Evolutionary conservation across 2,888 invertebrate genomes (phyloP), one percentile per base, ranked within the genome.

Genomic region (Agrotis clavis): DNA sequence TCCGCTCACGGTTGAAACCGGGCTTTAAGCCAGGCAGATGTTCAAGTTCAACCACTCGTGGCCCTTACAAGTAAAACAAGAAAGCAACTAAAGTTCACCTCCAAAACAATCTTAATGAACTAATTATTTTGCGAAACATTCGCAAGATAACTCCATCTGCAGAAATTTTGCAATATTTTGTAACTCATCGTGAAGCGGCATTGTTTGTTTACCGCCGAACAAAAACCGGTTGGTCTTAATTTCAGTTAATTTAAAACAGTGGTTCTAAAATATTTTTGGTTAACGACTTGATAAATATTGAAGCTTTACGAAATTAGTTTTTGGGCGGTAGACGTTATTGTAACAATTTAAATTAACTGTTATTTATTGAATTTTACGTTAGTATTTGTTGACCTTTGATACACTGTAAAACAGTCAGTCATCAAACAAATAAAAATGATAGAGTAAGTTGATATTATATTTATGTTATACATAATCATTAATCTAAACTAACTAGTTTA

Each of bases 91-190:
- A 73, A 73, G 16, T 75, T 79, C 19, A 73, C 51, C 74, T 75
- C 51, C 19, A 62, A 48, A 79, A 62, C 47, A 73, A 41, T 73
- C 9, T n/a, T 79, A 63, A 75, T 79, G 41, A 73, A 79, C 47
- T 73, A 59, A 74, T 75, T 57, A 75, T 57, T 75, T 73, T 79
- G 41, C 63, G 74, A 79, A 74, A 79, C 35, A 74, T 73, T 76
- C 64, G 13, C 47, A 25, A 63, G 56, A 76, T 68, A 76, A 69
- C 53, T 77, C 14, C 57, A 60, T 77, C 56, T 59, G 51, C 19
- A 65, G 48, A 53, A 21, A 64, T 77, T 67, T 64, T 57, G 76
- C 56, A 77, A 80, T 80, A 78, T 75, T 61, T 64, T 78, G 68
- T 68, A 76, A 77, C 65, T 77, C 70, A 76, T 81, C 69, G 65